Conservation (phyloP, 2,888 invertebrate species). For the Fissipunctia ypsillon region DNA sequence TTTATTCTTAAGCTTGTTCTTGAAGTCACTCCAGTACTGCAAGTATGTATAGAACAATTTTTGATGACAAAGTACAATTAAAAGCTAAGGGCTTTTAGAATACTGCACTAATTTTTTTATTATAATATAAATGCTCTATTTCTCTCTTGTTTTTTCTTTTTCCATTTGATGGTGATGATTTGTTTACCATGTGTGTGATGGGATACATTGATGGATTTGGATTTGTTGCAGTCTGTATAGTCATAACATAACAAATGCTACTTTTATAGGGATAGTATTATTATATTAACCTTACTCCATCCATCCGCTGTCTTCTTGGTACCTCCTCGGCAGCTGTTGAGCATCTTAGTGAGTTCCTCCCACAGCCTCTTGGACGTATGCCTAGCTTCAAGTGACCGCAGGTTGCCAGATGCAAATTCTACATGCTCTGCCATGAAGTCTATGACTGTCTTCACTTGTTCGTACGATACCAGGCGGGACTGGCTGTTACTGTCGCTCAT, state of each 20-base stretch:
- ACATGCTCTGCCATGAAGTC: conserved; percentile 83
- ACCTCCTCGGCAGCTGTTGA: conserved; percentile 76
- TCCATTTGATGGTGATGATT: neutral
- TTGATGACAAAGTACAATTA: neutral
- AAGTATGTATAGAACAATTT: conserved; percentile 41
- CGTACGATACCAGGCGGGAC: conserved; percentile 76
- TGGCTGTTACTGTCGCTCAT: conserved; percentile 68
- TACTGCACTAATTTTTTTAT: neutral
- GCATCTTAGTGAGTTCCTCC: conserved; percentile 76
- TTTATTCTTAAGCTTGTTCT: conserved; percentile 83
- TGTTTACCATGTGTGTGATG: neutral
- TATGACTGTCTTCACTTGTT: conserved; percentile 79
- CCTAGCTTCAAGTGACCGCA: conserved; percentile 78
- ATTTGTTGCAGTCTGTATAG: neutral
- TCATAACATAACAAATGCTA: neutral
- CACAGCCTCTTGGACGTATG: conserved; percentile 79
- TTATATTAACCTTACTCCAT: conserved; percentile 81
- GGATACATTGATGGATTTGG: neutral
- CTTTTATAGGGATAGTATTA: neutral
- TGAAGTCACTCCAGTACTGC: conserved; percentile 86
- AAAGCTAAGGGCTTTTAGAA: neutral
- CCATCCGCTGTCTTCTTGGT: conserved; percentile 78
- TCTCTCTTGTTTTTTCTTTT: neutral
- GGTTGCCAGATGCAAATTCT: conserved; percentile 79
- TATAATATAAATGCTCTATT: neutral